Base-by-base conservation (phyloP, 2,113 vertebrate genomes). In the Gasterosteus nipponicus region DNA sequence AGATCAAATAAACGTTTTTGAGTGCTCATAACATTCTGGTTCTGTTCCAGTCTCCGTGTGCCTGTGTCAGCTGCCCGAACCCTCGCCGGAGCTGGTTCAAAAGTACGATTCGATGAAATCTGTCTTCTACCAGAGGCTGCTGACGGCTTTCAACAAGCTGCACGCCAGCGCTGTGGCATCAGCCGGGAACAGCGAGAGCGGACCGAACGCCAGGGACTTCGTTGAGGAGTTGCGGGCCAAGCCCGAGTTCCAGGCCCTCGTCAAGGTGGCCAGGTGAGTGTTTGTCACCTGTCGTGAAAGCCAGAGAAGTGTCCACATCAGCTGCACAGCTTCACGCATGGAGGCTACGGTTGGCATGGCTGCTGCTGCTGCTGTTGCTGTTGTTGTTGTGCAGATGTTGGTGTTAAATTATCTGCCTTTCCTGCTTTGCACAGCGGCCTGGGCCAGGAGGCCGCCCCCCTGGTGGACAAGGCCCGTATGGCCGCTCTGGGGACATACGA, bases 1-100 rank as follows among this genome's bases (percentile, higher is more conserved):
- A 12, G 29, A 63, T 38, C 1, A 58, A 33, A 2, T 42, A 0
- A 41, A 31, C 31, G 35, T 18, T 41, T 29, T 67, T 15, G 2
- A n/a, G 8, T 19, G 47, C 47, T 19, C 31, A 19, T 18, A 19
- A 7, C 15, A 38, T 59, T 60, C 46, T 54, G 15, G 38, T 80
- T 79, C 65, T n/a, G 2, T 67, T 76, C 22, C 60, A 94, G 94
- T 93, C 70, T 93, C 93, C 1, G 4, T 85, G 80, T 91, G 92
- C 91, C 80, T 94, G 79, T 92, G 91, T 6, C 60, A 85, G 0
- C 0, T 83, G 3, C 77, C 86, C 2, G 0, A 6, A 19, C 94
- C 94, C 4, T 80, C 87, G 0, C 2, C 66, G 38, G 94, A 95
- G n/a, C 92, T 95, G 8, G 64, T 91, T 51, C 53, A 83, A 0